These are phyloP conservation scores for Drosophila engyochracea DNA, from an alignment of 2,888 invertebrate genomes.

Conservation along the genomic window DNA sequence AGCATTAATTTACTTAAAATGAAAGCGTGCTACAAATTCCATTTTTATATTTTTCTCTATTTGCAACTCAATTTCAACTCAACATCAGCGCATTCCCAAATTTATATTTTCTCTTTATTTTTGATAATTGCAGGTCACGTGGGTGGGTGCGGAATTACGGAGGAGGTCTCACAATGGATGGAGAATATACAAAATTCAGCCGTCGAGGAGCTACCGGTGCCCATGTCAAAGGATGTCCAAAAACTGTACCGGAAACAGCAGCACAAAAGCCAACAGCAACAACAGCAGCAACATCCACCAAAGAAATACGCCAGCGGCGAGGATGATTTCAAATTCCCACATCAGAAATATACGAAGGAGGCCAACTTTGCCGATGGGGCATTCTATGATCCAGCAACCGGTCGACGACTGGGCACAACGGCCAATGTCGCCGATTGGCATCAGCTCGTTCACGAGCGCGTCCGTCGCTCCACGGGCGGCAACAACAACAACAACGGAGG, in stretches of 20 bases:
- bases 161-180: conserved; percentile 96
- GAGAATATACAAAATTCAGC: conserved; percentile 93
- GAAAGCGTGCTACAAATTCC: conserved; percentile 25
- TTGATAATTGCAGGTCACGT: conserved; percentile 89
- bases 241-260: conserved; percentile 77
- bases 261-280: conserved; percentile 66
- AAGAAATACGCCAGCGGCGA: conserved; percentile 82
- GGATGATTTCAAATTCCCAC: conserved; percentile 86
- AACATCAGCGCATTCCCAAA: conserved; percentile 27
- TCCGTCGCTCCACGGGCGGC: conserved; percentile 85
- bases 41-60: conserved; percentile 34
- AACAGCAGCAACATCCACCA: conserved; percentile 76
- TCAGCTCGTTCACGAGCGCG: conserved; percentile 86
- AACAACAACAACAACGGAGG: conserved; percentile 50
- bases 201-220: conserved; percentile 86
- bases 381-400: conserved; percentile 83
- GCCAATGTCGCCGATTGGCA: conserved; percentile 86
- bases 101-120: conserved; percentile 24
- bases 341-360: conserved; percentile 92
- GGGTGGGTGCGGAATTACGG: conserved; percentile 95
- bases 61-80: conserved; percentile 35
- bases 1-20: conserved; percentile 69
- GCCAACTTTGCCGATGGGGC: conserved; percentile 87
- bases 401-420: conserved; percentile 72
- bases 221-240: conserved; percentile 83